Base-by-base conservation (phyloP, 2,888 invertebrate genomes). In the Dryobotodes eremita region DNA sequence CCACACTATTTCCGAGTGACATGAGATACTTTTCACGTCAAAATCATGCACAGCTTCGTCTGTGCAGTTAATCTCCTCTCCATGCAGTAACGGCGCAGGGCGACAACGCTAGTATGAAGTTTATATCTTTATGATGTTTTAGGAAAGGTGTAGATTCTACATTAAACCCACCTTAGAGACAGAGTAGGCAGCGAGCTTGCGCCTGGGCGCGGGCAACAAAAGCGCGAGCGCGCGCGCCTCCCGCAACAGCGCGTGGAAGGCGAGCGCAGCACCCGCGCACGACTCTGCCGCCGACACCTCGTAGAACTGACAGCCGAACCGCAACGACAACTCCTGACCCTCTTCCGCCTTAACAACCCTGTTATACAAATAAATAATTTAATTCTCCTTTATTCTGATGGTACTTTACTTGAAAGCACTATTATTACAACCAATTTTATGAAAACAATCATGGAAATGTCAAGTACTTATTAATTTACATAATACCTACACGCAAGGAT, bases 221-320 rank as follows among this genome's bases (percentile, higher is more conserved):
- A 98, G 94, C 84, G 98, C 98, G 0, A 98, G 97, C n/a, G 98
- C 98, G 74, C 98, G 97, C n/a, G 98, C 98, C 94, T 98, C 98
- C 68, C 98, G 95, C 69, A 98, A 95, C 78, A 98, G 95, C 31
- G 98, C 98, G 92, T 98, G 98, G 95, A 98, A 98, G 71, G 98
- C 98, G 77, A 98, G 96, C 59, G 98, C 98, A 0, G 98, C 98
- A 79, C 98, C 98, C 0, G 98, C 98, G 90, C 98, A 98, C 90
- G 98, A 98, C 94, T 98, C 98, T 55, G 98, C 98, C 20, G 98
- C 98, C 77, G 98, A 98, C 79, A 98, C 98, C 95, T 98, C 98
- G 95, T 98, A 98, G 95, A 98, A 98, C 94, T 98, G 98, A 91
- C 98, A 98, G 64, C 98, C 98, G 93, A 97, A 98, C 85, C 98